Conservation (phyloP, 2,888 invertebrate genomes). For the Digitonthophagus gazella region DNA sequence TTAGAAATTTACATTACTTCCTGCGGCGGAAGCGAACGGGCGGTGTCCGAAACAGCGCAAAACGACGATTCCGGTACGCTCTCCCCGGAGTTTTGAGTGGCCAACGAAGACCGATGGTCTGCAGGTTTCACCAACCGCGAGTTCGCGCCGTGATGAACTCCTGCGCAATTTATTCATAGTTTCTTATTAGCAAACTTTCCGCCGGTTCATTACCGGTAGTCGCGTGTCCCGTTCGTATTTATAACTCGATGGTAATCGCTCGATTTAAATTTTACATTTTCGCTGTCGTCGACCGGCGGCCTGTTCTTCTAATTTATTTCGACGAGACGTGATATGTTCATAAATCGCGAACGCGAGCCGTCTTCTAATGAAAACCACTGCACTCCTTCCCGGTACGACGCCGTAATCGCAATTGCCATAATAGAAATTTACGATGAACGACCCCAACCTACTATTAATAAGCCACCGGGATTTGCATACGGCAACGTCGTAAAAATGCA, state of each 20-base stretch:
- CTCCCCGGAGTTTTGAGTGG: constrained; percentile 21
- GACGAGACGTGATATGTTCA: not conserved
- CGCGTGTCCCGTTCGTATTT: constrained; percentile 25
- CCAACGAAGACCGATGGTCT: constrained; percentile 19
- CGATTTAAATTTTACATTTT: constrained; percentile 24
- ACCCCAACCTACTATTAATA: not conserved
- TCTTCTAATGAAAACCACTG: not conserved
- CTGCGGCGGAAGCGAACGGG: constrained; percentile 15
- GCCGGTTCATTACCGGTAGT: constrained; percentile 21
- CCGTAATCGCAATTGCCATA: not conserved
- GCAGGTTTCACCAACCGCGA: constrained; percentile 7
- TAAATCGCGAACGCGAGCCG: not conserved
- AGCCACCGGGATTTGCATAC: not conserved
- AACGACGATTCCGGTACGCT: constrained; percentile 20
- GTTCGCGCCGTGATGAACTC: constrained; percentile 22
- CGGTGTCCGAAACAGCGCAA: constrained; percentile 2
- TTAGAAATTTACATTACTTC: constrained; percentile 22
- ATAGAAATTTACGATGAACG: not conserved
- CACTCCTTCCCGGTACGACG: not conserved
- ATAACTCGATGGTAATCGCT: constrained; percentile 27
- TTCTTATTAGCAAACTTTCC: constrained; percentile 26
- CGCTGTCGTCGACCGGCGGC: not conserved
- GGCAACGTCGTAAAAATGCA: not conserved
- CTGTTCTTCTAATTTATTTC: not conserved
- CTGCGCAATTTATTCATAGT: constrained; percentile 26